phyloP scores from a whole-genome alignment of 2,113 vertebrate genomes.

The Paradisaea rubra region DNA sequence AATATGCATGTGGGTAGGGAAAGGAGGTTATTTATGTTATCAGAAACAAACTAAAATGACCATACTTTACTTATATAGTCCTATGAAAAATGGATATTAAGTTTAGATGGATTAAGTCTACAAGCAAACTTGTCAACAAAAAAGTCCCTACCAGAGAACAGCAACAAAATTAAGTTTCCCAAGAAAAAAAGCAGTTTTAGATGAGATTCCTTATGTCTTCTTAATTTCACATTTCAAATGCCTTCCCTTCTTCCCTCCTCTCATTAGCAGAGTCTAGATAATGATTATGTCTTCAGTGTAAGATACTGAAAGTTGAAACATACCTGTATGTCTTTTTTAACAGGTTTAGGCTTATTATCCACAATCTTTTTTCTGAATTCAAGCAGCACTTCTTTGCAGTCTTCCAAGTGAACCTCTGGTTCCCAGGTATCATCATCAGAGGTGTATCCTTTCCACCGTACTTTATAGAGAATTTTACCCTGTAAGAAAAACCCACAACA shows the following conservation, averaged over 20 bases:
- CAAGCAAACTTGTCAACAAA: not conserved
- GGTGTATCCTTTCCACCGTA: constrained; percentile 95
- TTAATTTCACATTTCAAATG: not conserved
- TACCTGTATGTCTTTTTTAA: constrained; percentile 80
- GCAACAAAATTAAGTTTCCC: not conserved
- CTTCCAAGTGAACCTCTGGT: constrained; percentile 89
- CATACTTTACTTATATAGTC: accelerated
- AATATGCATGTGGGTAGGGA: not conserved
- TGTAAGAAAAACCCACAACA: constrained; percentile 40
- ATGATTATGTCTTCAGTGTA: not conserved
- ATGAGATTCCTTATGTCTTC: not conserved
- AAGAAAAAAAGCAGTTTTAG: not conserved
- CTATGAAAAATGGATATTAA: not conserved
- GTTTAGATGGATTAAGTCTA: not conserved
- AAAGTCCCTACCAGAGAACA: not conserved
- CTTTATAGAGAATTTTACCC: constrained; percentile 89
- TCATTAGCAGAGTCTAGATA: not conserved
- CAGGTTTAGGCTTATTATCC: constrained; percentile 74
- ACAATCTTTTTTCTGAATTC: constrained; percentile 80
- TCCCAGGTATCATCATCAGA: constrained; percentile 98
- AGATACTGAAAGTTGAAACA: not conserved
- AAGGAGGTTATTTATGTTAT: not conserved
- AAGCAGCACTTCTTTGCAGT: constrained; percentile 92
- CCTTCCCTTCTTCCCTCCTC: not conserved
- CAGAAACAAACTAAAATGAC: not conserved